Conservation (phyloP, 2,797 vertebrate species). For the Smutsia gigantea region DNA sequence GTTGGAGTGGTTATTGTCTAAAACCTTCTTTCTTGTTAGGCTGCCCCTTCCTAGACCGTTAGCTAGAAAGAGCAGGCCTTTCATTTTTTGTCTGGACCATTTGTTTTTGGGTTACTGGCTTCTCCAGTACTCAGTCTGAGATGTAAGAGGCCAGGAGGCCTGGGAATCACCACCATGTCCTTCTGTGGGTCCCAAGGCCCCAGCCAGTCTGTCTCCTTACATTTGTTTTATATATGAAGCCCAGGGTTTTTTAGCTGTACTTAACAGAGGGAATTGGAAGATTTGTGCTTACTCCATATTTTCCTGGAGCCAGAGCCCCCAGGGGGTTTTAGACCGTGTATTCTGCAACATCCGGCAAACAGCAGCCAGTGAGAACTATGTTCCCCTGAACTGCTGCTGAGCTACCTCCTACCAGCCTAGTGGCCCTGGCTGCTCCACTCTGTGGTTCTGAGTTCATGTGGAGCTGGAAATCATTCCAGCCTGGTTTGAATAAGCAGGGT, state of each 20-base stretch:
- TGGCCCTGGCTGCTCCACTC: background rate
- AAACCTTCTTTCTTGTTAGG: background rate
- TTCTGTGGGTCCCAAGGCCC: background rate
- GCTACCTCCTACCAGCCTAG: background rate
- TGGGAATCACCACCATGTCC: background rate
- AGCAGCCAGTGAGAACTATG: background rate
- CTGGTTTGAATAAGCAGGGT: background rate
- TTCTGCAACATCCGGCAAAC: background rate
- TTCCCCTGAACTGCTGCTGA: background rate
- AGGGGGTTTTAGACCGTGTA: background rate
- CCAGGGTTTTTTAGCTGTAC: background rate
- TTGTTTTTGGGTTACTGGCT: background rate
- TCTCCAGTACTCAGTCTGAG: background rate
- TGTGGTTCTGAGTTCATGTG: background rate
- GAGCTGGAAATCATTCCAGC: background rate
- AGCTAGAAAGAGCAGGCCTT: background rate
- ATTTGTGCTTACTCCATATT: background rate
- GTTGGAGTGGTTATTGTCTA: background rate
- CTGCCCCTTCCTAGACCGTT: background rate
- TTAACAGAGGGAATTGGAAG: background rate
- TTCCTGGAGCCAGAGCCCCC: background rate
- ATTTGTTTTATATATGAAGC: background rate
- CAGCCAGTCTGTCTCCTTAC: background rate
- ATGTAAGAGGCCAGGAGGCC: background rate
- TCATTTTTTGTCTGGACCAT: background rate